phyloP scores from a whole-genome alignment of 1,140 invertebrate genomes.

The Parasteatoda tepidariorum region DNA sequence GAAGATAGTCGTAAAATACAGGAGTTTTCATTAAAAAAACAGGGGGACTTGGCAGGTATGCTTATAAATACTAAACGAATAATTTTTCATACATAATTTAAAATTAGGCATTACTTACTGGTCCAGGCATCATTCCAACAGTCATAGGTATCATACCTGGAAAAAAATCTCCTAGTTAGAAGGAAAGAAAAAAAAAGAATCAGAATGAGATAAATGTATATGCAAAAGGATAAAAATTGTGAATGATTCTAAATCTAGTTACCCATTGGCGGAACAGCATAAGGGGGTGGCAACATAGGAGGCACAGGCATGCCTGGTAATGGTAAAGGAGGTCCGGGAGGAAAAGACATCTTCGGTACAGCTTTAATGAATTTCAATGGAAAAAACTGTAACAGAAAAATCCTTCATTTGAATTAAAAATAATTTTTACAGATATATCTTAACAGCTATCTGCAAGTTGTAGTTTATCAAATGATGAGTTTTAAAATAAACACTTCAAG shows the following conservation, averaged over 20 bases:
- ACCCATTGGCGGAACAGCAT: slow-evolving; percentile 68
- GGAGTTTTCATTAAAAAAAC: too few species aligned
- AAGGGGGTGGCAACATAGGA: slow-evolving; percentile 66
- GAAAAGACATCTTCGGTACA: slow-evolving; percentile 68
- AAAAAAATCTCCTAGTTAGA: not conserved
- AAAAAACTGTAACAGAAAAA: slow-evolving; percentile 48
- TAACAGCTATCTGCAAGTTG: too few species aligned
- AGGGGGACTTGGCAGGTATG: too few species aligned
- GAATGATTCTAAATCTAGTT: slow-evolving; percentile 34
- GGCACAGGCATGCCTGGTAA: slow-evolving; percentile 67
- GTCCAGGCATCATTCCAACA: slow-evolving; percentile 62
- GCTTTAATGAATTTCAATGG: slow-evolving; percentile 59
- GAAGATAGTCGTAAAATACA: too few species aligned
- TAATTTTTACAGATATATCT: not conserved
- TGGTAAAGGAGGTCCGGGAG: slow-evolving; percentile 65
- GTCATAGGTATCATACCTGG: slow-evolving; percentile 68
- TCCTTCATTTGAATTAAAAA: not conserved
- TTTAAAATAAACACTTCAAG: too few species aligned
- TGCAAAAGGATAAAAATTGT: not conserved
- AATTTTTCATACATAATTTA: slow-evolving; percentile 23
- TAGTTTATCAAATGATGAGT: too few species aligned
- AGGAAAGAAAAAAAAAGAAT: not conserved
- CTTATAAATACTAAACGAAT: too few species aligned
- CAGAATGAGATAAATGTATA: not conserved
- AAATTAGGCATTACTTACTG: slow-evolving; percentile 60